Percentiles rank a stretch among this genome's conserved stretches.
Conservation (phyloP, 1,140 invertebrate species). For the Heliothis subflexa region DNA sequence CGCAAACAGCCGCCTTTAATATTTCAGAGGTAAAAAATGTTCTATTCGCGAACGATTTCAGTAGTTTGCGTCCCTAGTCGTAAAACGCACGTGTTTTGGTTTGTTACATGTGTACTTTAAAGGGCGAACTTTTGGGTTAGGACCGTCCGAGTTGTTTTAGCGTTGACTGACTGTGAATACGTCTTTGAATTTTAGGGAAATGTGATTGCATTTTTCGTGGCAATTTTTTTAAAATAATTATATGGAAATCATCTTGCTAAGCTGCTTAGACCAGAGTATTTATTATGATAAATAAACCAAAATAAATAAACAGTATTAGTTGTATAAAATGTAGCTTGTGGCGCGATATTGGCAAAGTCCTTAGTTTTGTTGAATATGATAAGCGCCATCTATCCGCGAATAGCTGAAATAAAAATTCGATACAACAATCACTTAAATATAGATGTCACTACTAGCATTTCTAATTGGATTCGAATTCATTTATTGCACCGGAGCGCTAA, state of each 20-base stretch:
- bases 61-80: conserved; percentile 70
- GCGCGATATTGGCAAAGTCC: no score
- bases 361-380: background rate
- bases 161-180: conserved; percentile 59
- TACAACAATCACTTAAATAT: background rate
- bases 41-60: conserved; percentile 76
- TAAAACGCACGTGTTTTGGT: conserved; percentile 81
- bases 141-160: conserved; percentile 69
- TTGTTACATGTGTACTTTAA: conserved; percentile 78
- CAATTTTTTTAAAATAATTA: background rate
- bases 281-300: no score
- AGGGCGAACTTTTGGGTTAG: conserved; percentile 79
- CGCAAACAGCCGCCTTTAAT: conserved; percentile 42
- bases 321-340: no score
- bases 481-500: conserved; percentile 4
- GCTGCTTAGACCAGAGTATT: background rate
- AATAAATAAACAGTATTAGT: no score
- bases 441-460: conserved; percentile 17
- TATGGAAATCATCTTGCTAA: background rate
- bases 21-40: conserved; percentile 66
- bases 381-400: conserved; percentile 2
- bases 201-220: background rate
- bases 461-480: background rate
- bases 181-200: conserved; percentile 16
- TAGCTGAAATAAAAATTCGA: conserved; percentile 13